These are phyloP conservation scores for Tyria jacobaeae DNA, from an alignment of 2,888 invertebrate genomes.

Conservation along the genomic window DNA sequence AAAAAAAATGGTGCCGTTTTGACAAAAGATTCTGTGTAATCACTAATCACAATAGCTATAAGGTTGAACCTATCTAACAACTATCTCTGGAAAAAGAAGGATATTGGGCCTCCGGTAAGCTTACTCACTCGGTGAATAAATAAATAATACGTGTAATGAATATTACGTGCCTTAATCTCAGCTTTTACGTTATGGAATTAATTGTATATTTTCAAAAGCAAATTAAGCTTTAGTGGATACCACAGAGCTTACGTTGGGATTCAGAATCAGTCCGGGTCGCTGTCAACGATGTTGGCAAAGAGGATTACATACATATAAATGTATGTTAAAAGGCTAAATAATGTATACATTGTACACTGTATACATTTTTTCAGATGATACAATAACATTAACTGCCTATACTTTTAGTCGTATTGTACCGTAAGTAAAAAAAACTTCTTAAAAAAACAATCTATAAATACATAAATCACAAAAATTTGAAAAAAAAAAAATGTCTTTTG, in stretches of 20 bases:
- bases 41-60: no score
- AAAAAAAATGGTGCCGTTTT: no score
- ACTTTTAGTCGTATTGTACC: neutral
- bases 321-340: slow-evolving; percentile 9
- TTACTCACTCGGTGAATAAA: no score
- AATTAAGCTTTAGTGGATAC: slow-evolving; percentile 4
- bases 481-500: no score
- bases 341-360: no score
- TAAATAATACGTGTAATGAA: neutral
- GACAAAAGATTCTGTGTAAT: no score
- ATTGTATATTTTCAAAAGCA: slow-evolving; percentile 8
- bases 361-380: neutral
- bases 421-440: no score
- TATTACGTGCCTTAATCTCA: neutral
- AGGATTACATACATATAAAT: slow-evolving; percentile 13
- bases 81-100: no score
- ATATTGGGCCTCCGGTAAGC: no score
- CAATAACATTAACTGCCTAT: neutral
- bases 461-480: no score
- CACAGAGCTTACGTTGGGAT: slow-evolving; percentile 5
- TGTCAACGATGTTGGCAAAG: slow-evolving; percentile 4
- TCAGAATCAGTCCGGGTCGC: slow-evolving; percentile 3
- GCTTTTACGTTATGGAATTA: neutral
- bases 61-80: no score
- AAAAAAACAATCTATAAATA: no score